Conservation (phyloP, 2,797 vertebrate species). For the Arctocebus calabarensis region DNA sequence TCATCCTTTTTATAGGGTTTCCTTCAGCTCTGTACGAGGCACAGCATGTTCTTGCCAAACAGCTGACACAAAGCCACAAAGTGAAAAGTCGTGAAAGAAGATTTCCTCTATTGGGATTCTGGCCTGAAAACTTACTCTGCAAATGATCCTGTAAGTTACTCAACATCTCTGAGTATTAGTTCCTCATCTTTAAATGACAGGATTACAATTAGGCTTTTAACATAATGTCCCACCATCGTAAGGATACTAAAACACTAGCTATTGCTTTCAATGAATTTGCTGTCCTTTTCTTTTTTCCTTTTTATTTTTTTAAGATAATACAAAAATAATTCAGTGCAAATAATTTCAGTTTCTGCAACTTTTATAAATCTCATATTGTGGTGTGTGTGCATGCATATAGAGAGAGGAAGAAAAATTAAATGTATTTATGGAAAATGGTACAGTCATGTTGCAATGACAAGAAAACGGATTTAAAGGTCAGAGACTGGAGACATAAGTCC, state of each 20-base stretch:
- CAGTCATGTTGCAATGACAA: slow-evolving; percentile 52
- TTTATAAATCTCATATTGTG: slow-evolving; percentile 15
- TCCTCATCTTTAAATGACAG: not conserved
- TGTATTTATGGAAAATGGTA: slow-evolving; percentile 61
- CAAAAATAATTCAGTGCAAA: not conserved
- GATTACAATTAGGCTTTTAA: not conserved
- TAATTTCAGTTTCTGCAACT: slow-evolving; percentile 7
- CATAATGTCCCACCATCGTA: not conserved
- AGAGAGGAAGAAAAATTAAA: slow-evolving; percentile 55
- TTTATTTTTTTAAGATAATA: not conserved
- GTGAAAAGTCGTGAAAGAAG: not conserved
- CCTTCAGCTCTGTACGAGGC: not conserved
- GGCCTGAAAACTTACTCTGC: not conserved
- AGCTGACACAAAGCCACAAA: not conserved
- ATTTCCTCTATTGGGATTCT: not conserved
- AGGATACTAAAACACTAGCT: not conserved
- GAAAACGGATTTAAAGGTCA: slow-evolving; percentile 71
- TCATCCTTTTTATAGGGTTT: not conserved
- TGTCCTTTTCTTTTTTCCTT: not conserved
- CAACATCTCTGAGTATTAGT: not conserved
- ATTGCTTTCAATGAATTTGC: not conserved
- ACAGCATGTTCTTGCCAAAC: not conserved
- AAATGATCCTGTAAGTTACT: not conserved
- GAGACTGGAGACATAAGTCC: slow-evolving; percentile 75
- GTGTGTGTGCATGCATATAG: not conserved